Evolutionary conservation across 2,113 vertebrate species (phyloP).

Genomic region (Myrmecobius fasciatus): DNA sequence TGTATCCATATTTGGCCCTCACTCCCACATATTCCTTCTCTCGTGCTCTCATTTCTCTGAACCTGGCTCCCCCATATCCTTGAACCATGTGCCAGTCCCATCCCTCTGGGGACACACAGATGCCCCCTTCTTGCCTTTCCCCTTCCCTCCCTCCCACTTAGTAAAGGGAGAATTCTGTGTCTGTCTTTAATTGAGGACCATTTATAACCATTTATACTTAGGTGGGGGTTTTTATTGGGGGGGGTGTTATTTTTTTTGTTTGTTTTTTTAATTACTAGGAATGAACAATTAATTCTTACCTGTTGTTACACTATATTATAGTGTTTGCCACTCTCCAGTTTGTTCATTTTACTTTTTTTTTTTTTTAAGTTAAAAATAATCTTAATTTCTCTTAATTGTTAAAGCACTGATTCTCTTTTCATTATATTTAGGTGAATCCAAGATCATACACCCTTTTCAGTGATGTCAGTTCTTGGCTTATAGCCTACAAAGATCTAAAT

Average conservation of each 20-base stretch:
- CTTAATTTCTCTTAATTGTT: not conserved
- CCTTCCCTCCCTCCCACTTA: no score
- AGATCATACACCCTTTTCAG: not conserved
- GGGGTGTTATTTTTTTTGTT: no score
- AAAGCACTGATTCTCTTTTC: not conserved
- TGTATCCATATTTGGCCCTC: not conserved
- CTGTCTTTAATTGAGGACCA: not conserved
- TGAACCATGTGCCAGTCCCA: no score
- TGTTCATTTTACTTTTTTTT: not conserved
- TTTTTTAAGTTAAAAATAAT: not conserved
- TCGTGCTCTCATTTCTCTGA: not conserved
- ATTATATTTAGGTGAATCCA: not conserved
- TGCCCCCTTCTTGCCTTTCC: no score
- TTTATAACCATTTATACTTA: no score
- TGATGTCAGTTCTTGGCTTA: not conserved
- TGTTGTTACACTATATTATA: not conserved
- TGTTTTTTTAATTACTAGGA: not conserved
- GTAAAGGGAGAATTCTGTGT: no score
- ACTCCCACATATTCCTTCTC: not conserved
- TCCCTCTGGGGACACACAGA: no score
- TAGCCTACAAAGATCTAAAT: not conserved
- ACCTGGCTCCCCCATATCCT: no score
- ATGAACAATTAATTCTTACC: not conserved
- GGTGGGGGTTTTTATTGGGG: no score
- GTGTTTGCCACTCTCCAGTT: not conserved